phyloP scores from a whole-genome alignment of 2,797 vertebrate genomes.

The Taeniopygia guttata region DNA sequence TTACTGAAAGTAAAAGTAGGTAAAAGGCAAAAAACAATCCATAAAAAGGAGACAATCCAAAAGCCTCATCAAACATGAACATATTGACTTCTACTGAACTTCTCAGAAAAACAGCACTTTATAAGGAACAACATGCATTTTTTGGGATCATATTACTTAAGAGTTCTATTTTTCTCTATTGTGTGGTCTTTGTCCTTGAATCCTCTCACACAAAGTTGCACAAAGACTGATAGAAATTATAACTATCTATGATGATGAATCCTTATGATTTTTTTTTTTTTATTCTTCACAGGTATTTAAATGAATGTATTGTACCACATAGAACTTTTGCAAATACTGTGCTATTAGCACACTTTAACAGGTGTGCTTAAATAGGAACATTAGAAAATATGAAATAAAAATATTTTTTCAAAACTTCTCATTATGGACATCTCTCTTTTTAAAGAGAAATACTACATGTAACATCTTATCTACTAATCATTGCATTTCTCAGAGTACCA shows the following conservation, averaged over 20 bases:
- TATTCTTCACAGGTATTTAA: neutral
- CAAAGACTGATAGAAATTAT: neutral
- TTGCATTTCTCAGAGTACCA: neutral
- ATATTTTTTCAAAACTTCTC: neutral
- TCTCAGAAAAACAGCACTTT: neutral
- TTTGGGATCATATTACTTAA: neutral
- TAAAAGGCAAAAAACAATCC: neutral
- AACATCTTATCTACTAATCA: neutral
- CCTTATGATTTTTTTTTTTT: neutral
- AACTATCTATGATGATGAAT: neutral
- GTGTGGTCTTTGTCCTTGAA: neutral
- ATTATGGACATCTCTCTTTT: neutral
- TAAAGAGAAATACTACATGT: neutral
- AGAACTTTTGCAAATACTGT: neutral
- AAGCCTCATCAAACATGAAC: neutral
- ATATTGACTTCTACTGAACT: neutral
- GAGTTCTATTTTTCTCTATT: neutral
- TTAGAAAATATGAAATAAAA: neutral
- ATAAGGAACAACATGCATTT: neutral
- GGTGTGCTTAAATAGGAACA: neutral
- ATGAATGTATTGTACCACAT: neutral
- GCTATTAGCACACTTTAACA: neutral
- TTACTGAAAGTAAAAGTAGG: neutral
- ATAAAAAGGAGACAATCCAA: neutral
- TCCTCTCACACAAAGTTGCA: neutral